Conservation (phyloP, 2,113 vertebrate species). For the Eclectus roratus region DNA sequence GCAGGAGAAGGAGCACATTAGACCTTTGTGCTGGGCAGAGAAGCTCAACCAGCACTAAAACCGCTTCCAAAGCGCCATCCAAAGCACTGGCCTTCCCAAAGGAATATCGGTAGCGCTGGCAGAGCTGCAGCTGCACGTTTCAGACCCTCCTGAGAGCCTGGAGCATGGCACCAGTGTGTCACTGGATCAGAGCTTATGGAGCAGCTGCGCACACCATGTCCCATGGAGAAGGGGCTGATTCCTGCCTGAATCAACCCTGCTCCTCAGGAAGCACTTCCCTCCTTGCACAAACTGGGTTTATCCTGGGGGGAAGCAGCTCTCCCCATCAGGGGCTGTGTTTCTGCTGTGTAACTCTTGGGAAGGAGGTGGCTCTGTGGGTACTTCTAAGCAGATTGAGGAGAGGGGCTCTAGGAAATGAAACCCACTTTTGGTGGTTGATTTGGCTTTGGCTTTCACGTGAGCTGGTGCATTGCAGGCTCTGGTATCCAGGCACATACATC, state of each 20-base stretch:
- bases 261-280: neutral
- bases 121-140: neutral
- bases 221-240: neutral
- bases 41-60: neutral
- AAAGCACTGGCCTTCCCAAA: neutral
- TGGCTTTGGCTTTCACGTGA: neutral
- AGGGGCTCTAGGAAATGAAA: neutral
- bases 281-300: neutral
- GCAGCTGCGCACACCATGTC: neutral
- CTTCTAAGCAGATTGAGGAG: neutral
- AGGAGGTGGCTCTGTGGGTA: neutral
- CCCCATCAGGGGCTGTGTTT: neutral
- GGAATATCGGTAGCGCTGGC: neutral
- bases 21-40: neutral
- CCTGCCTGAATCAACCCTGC: neutral
- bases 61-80: fast-evolving
- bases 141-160: neutral
- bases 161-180: neutral
- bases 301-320: neutral
- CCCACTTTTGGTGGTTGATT: neutral
- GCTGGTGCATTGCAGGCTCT: neutral
- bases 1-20: neutral
- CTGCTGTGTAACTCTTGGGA: neutral
- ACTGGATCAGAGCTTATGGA: neutral
- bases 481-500: fast-evolving